Evolutionary conservation across 2,888 invertebrate genomes (phyloP).

Genomic region (Acholoe squamosa): DNA sequence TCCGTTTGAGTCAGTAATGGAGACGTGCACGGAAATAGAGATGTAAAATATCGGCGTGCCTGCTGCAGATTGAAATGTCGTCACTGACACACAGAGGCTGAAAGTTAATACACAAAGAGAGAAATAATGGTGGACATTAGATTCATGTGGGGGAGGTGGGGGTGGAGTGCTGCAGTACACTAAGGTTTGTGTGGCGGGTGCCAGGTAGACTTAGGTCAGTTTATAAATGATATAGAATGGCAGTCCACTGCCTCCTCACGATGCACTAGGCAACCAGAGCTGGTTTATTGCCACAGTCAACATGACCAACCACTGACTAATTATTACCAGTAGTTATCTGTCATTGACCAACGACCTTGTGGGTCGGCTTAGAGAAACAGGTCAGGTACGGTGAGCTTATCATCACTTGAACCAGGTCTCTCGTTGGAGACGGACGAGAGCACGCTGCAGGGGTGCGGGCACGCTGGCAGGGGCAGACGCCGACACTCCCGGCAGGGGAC

Average conservation of each 20-base stretch:
- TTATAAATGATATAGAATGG: background rate
- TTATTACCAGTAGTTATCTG: background rate
- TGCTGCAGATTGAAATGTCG: conserved; percentile 10
- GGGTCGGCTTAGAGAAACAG: too few species aligned
- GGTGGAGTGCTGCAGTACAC: background rate
- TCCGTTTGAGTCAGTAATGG: background rate
- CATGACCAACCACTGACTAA: background rate
- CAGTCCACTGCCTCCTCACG: background rate
- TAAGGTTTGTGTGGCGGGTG: background rate
- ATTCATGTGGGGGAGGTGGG: background rate
- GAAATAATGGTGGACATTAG: background rate
- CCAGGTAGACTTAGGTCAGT: background rate
- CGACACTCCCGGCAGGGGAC: too few species aligned
- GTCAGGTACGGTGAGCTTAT: too few species aligned
- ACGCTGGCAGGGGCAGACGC: too few species aligned
- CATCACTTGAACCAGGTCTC: too few species aligned
- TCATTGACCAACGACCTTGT: too few species aligned
- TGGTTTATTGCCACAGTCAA: background rate
- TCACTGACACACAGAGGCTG: background rate
- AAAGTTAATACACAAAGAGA: background rate
- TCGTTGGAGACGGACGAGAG: too few species aligned
- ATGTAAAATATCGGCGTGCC: background rate
- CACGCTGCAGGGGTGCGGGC: too few species aligned
- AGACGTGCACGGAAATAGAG: background rate
- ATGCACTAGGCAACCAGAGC: background rate